Base-by-base conservation (phyloP, 2,888 invertebrate species). In the Empis livida region DNA sequence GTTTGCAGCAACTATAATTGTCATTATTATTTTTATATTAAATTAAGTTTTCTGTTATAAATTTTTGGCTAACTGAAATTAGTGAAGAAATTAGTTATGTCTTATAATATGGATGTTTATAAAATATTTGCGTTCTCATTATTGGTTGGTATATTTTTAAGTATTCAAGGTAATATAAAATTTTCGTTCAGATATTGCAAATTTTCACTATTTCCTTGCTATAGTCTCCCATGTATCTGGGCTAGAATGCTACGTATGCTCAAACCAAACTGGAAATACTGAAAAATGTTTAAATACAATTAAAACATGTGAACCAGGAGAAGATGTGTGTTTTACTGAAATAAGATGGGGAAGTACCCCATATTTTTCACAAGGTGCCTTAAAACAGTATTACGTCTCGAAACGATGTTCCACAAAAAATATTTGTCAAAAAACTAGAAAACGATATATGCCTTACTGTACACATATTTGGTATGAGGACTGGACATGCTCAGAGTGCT, bases 401-500 rank as follows among this genome's bases (percentile, higher is more conserved):
- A 96, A 96, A 66, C 73, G 81, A 43, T 96, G 96, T 72, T 82
- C 91, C 11, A 83, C 84, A 1, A 84, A 82, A 63, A 77, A 79
- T 1, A 77, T 80, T 53, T 96, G 96, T 64, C 82, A 84, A 20
- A 73, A 73, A 50, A 79, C 78, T 45, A 76, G 86, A 50, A 77
- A 76, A 47, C 73, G 74, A 37, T 79, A 80, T 58, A 88, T 84
- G 83, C 77, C 77, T 9, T 74, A 80, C 49, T 94, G 93, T 60
- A 87, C 90, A 2, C 82, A 90, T 59, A 88, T 93, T 57, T 90
- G 90, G 93, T 96, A 94, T 61, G 84, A 91, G 62, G 95, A 96
- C 70, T 96, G 95, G 96, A 82, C 84, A 54, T 96, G 95, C 70
- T 84, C 89, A 0, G 93, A 95, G 65, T 96, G 95, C 68, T 96